These are phyloP conservation scores for Sebastes taczanowskii DNA, from an alignment of 2,797 vertebrate genomes.

Conservation along the genomic window DNA sequence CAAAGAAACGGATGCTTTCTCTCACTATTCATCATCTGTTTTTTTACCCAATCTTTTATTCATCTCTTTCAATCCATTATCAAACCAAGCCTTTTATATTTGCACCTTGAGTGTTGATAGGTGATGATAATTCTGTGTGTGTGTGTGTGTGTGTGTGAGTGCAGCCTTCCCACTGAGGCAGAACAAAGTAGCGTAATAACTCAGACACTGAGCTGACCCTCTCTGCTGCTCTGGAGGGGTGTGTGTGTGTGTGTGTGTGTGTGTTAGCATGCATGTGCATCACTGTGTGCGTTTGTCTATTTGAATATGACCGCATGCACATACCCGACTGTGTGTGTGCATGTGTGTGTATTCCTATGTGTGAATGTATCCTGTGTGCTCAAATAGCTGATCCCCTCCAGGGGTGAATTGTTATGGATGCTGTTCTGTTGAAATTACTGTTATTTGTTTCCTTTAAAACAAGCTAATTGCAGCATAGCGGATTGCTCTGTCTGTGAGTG, in stretches of 20 bases:
- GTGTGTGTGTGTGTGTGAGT: conserved; percentile 32
- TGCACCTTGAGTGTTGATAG: conserved; percentile 75
- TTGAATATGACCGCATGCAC: background rate
- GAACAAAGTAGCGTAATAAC: conserved; percentile 80
- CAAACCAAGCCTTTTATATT: conserved; percentile 66
- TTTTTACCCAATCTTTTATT: conserved; percentile 57
- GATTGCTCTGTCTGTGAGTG: conserved; percentile 18
- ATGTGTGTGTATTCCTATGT: background rate
- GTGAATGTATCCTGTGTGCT: conserved; percentile 29
- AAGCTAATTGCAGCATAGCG: conserved; percentile 82
- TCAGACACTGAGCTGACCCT: conserved; percentile 77
- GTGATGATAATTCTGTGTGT: conserved; percentile 62
- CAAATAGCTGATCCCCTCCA: conserved; percentile 71
- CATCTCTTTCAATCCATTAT: conserved; percentile 73
- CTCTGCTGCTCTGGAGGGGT: conserved; percentile 71
- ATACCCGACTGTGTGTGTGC: background rate
- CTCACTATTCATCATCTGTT: conserved; percentile 47
- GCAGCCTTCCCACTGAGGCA: conserved; percentile 70
- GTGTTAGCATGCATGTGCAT: conserved; percentile 18
- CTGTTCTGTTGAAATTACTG: conserved; percentile 78
- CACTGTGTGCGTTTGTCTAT: background rate
- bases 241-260: conserved; percentile 25
- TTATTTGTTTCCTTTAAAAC: conserved; percentile 83
- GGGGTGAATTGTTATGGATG: conserved; percentile 80
- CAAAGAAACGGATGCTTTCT: conserved; percentile 41